Evolutionary conservation across 2,113 vertebrate species (phyloP).

Genomic region (Toxostoma redivivum): DNA sequence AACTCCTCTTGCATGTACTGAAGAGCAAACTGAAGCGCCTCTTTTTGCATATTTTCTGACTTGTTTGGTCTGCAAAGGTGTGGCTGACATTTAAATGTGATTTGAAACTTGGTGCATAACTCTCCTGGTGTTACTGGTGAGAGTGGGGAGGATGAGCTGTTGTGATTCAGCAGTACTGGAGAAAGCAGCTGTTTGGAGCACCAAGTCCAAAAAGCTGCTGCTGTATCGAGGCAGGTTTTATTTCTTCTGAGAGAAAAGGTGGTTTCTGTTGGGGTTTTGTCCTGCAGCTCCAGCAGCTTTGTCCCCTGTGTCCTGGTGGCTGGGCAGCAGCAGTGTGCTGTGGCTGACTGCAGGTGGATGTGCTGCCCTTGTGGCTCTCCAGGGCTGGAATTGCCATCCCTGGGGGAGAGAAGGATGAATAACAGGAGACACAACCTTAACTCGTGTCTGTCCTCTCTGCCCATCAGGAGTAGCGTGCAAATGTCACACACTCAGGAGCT

Average conservation of each 20-base stretch:
- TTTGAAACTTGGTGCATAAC: background rate
- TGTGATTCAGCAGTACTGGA: accelerated
- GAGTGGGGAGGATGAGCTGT: background rate
- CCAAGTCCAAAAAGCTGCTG: background rate
- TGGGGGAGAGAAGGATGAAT: background rate
- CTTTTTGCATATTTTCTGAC: background rate
- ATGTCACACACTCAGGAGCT: background rate
- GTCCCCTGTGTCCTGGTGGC: accelerated
- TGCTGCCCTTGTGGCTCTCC: background rate
- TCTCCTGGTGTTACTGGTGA: background rate
- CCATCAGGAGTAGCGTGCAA: background rate
- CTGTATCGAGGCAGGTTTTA: background rate
- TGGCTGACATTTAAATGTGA: background rate
- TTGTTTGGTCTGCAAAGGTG: background rate
- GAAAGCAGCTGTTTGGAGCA: background rate
- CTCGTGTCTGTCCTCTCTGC: background rate
- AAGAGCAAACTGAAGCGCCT: background rate
- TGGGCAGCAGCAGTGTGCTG: accelerated
- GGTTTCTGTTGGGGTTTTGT: background rate
- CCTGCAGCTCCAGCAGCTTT: background rate
- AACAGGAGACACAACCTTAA: accelerated
- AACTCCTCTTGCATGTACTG: background rate
- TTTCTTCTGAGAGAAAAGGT: accelerated
- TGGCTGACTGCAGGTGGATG: background rate
- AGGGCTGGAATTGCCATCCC: background rate